A percentile compares a stretch with the other conserved stretches of the same genome.
Conservation (phyloP, 2,113 vertebrate genomes). For the Numenius arquata region DNA sequence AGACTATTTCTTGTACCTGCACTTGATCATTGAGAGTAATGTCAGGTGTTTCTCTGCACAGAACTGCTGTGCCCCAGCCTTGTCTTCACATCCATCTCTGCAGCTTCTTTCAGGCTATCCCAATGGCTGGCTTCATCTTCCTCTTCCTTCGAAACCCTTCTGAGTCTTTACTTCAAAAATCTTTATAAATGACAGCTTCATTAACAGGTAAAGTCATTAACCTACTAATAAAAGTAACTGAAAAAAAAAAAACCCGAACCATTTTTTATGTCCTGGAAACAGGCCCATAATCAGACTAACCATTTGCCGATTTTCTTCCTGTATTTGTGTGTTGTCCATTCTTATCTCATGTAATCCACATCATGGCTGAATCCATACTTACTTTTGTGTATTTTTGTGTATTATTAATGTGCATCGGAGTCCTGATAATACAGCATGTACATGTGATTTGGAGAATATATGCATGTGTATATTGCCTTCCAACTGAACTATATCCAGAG, state of each 20-base stretch:
- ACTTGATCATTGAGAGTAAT: neutral
- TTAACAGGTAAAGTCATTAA: neutral
- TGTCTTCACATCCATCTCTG: neutral
- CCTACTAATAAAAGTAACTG: neutral
- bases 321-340: neutral
- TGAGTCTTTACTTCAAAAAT: neutral
- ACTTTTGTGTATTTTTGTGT: neutral
- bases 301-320: neutral
- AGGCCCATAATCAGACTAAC: neutral
- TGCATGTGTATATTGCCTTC: constrained; percentile 2
- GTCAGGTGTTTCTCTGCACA: neutral
- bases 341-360: neutral
- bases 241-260: accelerated
- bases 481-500: neutral
- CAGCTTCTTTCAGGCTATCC: neutral
- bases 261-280: neutral
- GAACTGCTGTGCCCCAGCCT: neutral
- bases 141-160: neutral
- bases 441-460: constrained; percentile 21
- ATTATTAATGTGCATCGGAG: neutral
- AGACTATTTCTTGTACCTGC: neutral
- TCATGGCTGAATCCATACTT: neutral
- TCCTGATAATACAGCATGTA: neutral
- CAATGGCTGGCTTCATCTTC: neutral
- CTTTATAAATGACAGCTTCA: neutral